These are phyloP conservation scores for Rhodophaea formosa DNA, from an alignment of 2,888 invertebrate species.

Conservation along the genomic window DNA sequence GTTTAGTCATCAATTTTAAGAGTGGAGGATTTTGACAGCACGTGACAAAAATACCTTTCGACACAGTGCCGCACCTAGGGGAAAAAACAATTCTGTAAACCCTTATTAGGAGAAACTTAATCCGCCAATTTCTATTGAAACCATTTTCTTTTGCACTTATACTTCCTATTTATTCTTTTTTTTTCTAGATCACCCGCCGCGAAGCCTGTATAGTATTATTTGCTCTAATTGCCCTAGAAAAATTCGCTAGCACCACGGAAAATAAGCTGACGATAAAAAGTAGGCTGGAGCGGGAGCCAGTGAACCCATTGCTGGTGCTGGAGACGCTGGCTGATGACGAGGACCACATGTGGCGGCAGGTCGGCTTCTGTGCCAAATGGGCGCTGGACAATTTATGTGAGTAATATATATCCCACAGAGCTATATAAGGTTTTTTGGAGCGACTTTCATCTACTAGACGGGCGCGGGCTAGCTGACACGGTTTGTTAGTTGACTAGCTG, in stretches of 20 bases:
- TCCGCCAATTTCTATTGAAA: no score
- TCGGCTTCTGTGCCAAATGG: slow-evolving; percentile 96
- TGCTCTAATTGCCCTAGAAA: slow-evolving; percentile 94
- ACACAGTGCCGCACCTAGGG: no score
- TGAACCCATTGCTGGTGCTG: slow-evolving; percentile 85
- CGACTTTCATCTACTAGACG: no score
- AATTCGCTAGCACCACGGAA: slow-evolving; percentile 95
- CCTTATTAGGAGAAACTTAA: no score
- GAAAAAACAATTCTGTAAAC: no score
- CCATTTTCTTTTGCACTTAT: no score
- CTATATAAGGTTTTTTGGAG: no score
- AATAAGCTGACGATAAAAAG: slow-evolving; percentile 90
- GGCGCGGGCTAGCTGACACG: no score
- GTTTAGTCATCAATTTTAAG: no score
- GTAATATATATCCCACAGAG: slow-evolving; percentile 28
- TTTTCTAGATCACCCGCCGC: slow-evolving; percentile 51
- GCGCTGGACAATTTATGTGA: slow-evolving; percentile 92
- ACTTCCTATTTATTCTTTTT: slow-evolving; percentile 28
- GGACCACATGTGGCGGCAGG: slow-evolving; percentile 88
- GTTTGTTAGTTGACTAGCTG: no score
- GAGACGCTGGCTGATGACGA: slow-evolving; percentile 84
- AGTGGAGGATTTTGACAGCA: no score
- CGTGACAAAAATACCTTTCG: no score
- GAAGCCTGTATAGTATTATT: slow-evolving; percentile 90
- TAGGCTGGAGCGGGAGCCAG: slow-evolving; percentile 78